Conservation (phyloP, 2,113 vertebrate genomes). For the Cranoglanis bouderius region DNA sequence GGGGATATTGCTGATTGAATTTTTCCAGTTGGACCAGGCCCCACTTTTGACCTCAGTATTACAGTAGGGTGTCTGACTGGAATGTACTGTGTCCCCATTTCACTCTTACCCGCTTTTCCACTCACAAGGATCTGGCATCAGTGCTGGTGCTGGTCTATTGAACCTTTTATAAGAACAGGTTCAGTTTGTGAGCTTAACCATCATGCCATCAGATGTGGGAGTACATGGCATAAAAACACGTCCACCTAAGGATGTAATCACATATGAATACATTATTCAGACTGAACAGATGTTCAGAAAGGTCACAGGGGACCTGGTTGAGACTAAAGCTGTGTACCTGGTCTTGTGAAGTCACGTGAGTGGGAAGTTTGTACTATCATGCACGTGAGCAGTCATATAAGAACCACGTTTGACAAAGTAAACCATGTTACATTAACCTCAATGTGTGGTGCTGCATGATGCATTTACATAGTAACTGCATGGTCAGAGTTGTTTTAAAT, state of each 20-base stretch:
- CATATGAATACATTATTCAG: neutral
- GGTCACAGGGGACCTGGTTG: neutral
- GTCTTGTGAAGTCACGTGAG: neutral
- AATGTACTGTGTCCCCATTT: neutral
- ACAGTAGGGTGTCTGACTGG: neutral
- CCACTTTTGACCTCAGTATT: constrained; percentile 50
- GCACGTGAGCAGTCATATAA: neutral
- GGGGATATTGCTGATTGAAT: constrained; percentile 46
- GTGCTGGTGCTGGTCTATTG: neutral
- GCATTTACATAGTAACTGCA: neutral
- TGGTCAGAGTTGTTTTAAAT: neutral
- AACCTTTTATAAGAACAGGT: neutral
- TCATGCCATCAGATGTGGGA: neutral
- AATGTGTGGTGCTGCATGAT: neutral
- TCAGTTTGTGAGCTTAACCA: neutral
- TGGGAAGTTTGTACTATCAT: neutral
- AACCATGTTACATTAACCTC: neutral
- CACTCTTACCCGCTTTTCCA: neutral
- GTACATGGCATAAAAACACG: neutral
- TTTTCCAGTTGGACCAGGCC: constrained; percentile 31
- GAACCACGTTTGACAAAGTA: neutral
- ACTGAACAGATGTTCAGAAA: neutral
- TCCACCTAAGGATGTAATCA: neutral
- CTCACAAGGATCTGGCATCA: neutral
- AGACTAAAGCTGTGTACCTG: neutral